These are phyloP conservation scores for Albula glossodonta DNA, from an alignment of 2,113 vertebrate genomes.

Conservation along the genomic window DNA sequence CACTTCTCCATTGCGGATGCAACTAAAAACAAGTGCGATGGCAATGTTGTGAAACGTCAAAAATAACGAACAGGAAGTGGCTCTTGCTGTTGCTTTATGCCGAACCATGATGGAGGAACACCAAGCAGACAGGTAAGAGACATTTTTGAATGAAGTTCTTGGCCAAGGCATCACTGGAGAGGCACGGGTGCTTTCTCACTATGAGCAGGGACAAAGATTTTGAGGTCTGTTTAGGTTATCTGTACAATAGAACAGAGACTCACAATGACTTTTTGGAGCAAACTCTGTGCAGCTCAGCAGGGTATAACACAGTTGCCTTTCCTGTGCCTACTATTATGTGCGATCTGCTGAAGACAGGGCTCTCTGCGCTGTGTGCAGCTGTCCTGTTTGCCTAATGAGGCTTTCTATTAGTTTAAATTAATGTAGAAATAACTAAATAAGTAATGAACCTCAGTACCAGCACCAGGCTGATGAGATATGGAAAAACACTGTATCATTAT, in stretches of 20 bases:
- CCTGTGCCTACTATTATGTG: constrained; percentile 32
- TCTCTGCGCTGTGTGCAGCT: constrained; percentile 12
- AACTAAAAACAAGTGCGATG: neutral
- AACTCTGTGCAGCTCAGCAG: neutral
- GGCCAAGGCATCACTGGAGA: neutral
- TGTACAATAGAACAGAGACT: neutral
- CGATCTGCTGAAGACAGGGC: constrained; percentile 26
- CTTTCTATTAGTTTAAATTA: constrained; percentile 38
- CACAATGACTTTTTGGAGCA: neutral
- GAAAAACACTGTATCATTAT: constrained; percentile 31
- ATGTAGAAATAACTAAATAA: constrained; percentile 50
- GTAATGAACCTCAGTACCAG: constrained; percentile 39
- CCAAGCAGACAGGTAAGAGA: constrained; percentile 20
- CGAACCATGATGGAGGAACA: constrained; percentile 6
- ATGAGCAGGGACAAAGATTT: neutral
- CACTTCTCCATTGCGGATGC: constrained; percentile 2
- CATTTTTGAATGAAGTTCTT: neutral
- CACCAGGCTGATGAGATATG: constrained; percentile 38
- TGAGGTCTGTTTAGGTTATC: neutral
- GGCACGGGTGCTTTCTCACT: neutral
- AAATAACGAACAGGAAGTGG: constrained; percentile 16
- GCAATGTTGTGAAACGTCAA: neutral
- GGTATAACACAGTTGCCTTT: neutral
- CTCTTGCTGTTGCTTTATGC: neutral
- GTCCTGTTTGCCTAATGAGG: constrained; percentile 16